These are phyloP conservation scores for Dimorphilus gyrociliatus DNA, from an alignment of 2,888 invertebrate genomes.

Conservation along the genomic window DNA sequence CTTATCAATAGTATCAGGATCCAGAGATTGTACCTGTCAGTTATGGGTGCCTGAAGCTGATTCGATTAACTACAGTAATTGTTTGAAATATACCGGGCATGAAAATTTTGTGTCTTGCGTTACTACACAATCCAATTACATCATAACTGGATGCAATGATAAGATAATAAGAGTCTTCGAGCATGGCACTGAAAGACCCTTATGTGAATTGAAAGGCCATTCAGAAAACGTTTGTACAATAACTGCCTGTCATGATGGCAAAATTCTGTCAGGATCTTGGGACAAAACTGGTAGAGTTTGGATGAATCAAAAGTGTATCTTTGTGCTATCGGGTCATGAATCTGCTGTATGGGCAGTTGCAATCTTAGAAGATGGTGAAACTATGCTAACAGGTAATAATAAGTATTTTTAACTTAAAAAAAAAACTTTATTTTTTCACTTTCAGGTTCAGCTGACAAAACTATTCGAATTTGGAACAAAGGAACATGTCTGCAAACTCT, in stretches of 20 bases:
- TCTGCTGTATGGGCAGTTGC: constrained; percentile 68
- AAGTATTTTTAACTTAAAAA: too few relatives aligned
- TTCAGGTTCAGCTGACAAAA: constrained; percentile 86
- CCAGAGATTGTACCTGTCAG: constrained; percentile 70
- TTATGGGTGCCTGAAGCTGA: constrained; percentile 64
- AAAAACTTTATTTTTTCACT: too few relatives aligned
- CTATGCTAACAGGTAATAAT: constrained; percentile 59
- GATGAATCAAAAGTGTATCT: constrained; percentile 44
- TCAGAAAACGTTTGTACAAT: constrained; percentile 47
- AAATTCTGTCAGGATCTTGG: constrained; percentile 75
- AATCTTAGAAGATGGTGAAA: constrained; percentile 33
- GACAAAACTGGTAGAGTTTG: constrained; percentile 73
- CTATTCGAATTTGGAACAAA: constrained; percentile 62
- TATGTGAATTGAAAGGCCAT: constrained; percentile 58
- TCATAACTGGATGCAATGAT: constrained; percentile 78
- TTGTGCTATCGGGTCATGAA: constrained; percentile 43
- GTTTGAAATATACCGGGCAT: background rate
- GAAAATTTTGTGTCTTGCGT: constrained; percentile 67
- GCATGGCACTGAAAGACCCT: constrained; percentile 51
- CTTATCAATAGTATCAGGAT: constrained; percentile 64
- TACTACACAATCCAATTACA: too few relatives aligned
- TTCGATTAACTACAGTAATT: constrained; percentile 28
- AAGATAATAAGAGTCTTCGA: constrained; percentile 61
- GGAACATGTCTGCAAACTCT: constrained; percentile 51
- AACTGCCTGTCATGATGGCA: constrained; percentile 39